Percentiles rank a stretch among this genome's conserved stretches.
Conservation (phyloP, 2,113 vertebrate genomes). For the Arvicanthis niloticus region DNA sequence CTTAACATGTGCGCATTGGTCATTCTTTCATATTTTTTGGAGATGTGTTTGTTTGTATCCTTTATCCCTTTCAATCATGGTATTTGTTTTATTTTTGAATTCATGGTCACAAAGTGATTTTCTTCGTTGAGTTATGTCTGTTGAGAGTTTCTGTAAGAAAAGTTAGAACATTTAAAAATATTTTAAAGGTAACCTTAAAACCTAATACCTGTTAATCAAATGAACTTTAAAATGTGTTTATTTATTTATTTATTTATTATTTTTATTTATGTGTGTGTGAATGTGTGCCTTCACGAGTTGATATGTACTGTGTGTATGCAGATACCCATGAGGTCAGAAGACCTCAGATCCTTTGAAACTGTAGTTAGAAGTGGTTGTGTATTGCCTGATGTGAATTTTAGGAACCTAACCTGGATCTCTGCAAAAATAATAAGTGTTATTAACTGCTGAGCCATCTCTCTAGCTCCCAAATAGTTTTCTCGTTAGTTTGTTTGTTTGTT, state of each 20-base stretch:
- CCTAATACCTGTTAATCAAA: background rate
- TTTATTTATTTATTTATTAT: background rate
- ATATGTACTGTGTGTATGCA: background rate
- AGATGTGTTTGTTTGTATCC: conserved; percentile 5
- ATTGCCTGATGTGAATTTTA: background rate
- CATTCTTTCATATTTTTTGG: conserved; percentile 37
- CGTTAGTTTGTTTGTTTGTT: background rate
- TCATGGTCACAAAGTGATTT: conserved; percentile 21
- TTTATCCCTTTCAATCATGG: background rate
- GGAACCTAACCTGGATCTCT: background rate
- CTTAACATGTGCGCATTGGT: background rate
- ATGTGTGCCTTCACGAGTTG: background rate
- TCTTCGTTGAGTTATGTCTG: conserved; percentile 5
- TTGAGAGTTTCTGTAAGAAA: background rate
- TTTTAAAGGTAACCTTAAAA: background rate
- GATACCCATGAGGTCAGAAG: background rate
- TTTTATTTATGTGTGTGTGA: background rate
- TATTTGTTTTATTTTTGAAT: conserved; percentile 41
- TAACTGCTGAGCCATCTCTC: conserved; percentile 1
- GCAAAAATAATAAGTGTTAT: background rate
- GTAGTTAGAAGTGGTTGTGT: background rate
- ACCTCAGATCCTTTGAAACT: background rate
- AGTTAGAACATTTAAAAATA: conserved; percentile 43
- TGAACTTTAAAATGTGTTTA: background rate
- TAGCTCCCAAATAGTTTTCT: background rate